Conservation (phyloP, 2,888 invertebrate species). For the Drosophila merina region DNA sequence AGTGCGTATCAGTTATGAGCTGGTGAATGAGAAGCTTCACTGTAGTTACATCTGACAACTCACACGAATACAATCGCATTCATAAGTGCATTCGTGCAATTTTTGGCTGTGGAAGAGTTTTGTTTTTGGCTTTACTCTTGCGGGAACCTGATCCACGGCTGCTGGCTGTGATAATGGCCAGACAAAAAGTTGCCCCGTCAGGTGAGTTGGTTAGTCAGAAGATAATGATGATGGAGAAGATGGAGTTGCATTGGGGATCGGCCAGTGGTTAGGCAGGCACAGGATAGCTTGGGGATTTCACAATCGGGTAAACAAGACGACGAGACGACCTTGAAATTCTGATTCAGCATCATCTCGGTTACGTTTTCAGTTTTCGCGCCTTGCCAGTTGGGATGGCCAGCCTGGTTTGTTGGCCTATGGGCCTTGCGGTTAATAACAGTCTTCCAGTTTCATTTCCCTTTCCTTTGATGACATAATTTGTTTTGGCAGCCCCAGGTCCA, state of each 20-base stretch:
- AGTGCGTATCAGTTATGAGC: neutral
- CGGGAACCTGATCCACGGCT: conserved; percentile 64
- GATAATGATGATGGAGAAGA: conserved; percentile 6
- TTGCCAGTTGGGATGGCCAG: neutral
- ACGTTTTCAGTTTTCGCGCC: conserved; percentile 42
- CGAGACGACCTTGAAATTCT: conserved; percentile 59
- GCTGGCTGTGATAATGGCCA: conserved; percentile 35
- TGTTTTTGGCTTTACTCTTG: conserved; percentile 4
- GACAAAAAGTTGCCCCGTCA: conserved; percentile 55
- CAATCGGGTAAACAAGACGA: conserved; percentile 40
- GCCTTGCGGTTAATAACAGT: conserved; percentile 38
- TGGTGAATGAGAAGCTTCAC: neutral
- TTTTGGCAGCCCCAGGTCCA: conserved; percentile 26
- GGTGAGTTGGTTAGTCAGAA: conserved; percentile 45
- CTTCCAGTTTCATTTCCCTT: conserved; percentile 34
- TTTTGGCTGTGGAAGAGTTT: conserved; percentile 41
- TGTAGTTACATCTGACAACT: conserved; percentile 8
- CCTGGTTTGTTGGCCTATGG: conserved; percentile 40
- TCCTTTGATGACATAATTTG: conserved; percentile 61
- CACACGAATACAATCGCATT: conserved; percentile 10
- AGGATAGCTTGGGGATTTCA: conserved; percentile 58
- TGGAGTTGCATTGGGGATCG: conserved; percentile 6
- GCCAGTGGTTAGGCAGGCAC: conserved; percentile 2
- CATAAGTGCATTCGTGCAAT: conserved; percentile 48
- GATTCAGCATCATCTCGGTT: conserved; percentile 51